Evolutionary conservation across 2,888 invertebrate species (phyloP).

Genomic region (Cylindroiulus punctatus): DNA sequence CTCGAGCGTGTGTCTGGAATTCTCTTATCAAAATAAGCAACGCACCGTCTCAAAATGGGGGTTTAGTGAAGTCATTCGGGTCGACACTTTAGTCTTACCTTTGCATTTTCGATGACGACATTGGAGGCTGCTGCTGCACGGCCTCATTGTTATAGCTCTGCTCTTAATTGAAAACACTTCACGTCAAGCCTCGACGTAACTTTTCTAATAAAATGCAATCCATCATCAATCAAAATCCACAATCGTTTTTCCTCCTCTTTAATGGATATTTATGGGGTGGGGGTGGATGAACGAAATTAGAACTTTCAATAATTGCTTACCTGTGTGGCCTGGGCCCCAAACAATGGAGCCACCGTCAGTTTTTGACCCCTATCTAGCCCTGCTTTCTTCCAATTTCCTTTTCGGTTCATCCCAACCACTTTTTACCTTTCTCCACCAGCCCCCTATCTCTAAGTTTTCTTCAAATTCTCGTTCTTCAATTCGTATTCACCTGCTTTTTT

Average conservation of each 20-base stretch:
- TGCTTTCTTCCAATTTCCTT: conserved; percentile 31
- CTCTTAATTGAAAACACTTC: conserved; percentile 42
- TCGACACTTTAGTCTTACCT: conserved; percentile 28
- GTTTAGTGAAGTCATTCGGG: conserved; percentile 42
- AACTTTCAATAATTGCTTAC: conserved; percentile 38
- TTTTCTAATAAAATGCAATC: conserved; percentile 37
- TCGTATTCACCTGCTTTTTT: not conserved
- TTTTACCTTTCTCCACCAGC: not conserved
- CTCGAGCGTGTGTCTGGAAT: not conserved
- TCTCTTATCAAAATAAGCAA: conserved; percentile 31
- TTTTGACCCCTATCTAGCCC: conserved; percentile 36
- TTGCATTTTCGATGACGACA: conserved; percentile 17
- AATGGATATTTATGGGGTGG: conserved; percentile 33
- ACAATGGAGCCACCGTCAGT: conserved; percentile 38
- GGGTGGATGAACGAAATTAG: conserved; percentile 10
- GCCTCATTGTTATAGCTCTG: conserved; percentile 38
- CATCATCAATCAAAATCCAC: conserved; percentile 42
- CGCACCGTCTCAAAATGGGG: not conserved
- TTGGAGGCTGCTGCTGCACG: conserved; percentile 9
- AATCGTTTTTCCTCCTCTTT: conserved; percentile 1
- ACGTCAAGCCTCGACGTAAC: conserved; percentile 25
- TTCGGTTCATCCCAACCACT: not conserved
- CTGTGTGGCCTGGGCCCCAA: conserved; percentile 34
- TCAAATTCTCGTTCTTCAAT: conserved; percentile 25
- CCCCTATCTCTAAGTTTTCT: not conserved